A percentile compares a stretch with the other conserved stretches of the same genome.
Evolutionary conservation across 2,797 vertebrate species (phyloP).

Genomic region (Rhabdophis nuchalis): DNA sequence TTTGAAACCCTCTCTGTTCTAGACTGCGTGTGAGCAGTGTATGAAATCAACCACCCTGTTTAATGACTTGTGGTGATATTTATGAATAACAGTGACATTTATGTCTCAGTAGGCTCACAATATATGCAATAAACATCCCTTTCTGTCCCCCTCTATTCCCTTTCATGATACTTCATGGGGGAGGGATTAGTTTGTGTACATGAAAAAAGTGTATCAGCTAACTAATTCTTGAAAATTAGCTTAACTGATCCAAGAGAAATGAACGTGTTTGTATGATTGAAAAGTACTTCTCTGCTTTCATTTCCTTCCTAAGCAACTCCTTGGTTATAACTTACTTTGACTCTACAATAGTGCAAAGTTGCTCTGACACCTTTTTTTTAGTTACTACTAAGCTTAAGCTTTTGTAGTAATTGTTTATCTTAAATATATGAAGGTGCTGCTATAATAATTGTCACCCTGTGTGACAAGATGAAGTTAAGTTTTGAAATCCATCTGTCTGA

Average conservation of each 20-base stretch:
- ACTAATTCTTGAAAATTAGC: background rate
- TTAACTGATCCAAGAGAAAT: background rate
- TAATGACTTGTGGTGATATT: background rate
- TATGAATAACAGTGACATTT: background rate
- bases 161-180: background rate
- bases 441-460: background rate
- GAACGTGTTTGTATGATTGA: background rate
- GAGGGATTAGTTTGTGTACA: background rate
- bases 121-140: background rate
- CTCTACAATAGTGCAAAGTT: background rate
- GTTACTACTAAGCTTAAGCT: background rate
- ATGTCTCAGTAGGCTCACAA: background rate
- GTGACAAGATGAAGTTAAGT: background rate
- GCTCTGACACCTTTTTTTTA: background rate
- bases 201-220: background rate
- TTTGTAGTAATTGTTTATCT: background rate
- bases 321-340: background rate
- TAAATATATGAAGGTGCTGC: background rate
- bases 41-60: background rate
- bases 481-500: conserved; percentile 1
- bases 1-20: background rate
- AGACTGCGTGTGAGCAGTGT: conserved; percentile 1
- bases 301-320: background rate
- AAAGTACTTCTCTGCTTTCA: background rate
- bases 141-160: background rate